A percentile compares a stretch with the other conserved stretches of the same genome.
Conservation (phyloP, 2,113 vertebrate genomes). For the Rhynchomys soricoides region DNA sequence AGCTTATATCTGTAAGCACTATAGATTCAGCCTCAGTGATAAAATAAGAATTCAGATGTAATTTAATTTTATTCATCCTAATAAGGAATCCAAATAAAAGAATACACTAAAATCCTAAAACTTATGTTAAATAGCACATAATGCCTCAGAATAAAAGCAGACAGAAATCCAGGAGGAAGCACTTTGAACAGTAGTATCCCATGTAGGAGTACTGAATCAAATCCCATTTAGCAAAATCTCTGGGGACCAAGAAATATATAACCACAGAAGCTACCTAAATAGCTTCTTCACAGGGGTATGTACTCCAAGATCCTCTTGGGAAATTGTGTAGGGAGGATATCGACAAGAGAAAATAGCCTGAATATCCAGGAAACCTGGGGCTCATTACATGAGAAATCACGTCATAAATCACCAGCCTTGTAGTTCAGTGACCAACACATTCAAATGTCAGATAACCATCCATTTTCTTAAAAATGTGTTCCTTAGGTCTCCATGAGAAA, state of each 20-base stretch:
- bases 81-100: slow-evolving; percentile 54
- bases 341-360: not conserved
- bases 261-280: slow-evolving; percentile 13
- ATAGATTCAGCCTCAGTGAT: slow-evolving; percentile 42
- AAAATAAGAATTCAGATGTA: slow-evolving; percentile 21
- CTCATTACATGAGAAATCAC: not conserved
- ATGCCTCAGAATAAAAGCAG: slow-evolving; percentile 52
- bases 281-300: not conserved
- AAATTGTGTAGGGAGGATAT: not conserved
- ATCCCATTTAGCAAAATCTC: slow-evolving; percentile 61
- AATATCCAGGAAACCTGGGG: not conserved
- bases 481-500: not conserved
- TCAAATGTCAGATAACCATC: not conserved
- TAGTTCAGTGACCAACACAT: not conserved
- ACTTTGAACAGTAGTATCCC: slow-evolving; percentile 57
- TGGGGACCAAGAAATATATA: slow-evolving; percentile 60
- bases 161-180: slow-evolving; percentile 57
- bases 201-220: slow-evolving; percentile 64
- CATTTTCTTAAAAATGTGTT: slow-evolving; percentile 45
- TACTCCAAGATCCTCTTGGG: not conserved
- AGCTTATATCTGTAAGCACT: not conserved
- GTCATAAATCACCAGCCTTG: not conserved
- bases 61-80: slow-evolving; percentile 62
- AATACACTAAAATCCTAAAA: not conserved
- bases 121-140: slow-evolving; percentile 61